Conservation (phyloP, 2,888 invertebrate genomes). For the Stegana nigrithorax region DNA sequence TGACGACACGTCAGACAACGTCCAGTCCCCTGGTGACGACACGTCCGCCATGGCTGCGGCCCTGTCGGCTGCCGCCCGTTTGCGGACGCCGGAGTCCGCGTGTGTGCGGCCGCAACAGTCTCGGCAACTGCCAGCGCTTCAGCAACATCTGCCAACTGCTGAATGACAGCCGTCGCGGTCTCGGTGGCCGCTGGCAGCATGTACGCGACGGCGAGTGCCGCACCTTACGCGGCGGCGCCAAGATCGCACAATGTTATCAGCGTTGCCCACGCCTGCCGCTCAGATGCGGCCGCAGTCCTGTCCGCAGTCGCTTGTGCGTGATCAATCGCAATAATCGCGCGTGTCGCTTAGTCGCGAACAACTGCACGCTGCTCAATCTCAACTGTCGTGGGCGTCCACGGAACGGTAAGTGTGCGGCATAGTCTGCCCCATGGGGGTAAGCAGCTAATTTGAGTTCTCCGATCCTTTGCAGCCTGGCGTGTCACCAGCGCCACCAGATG, state of each 20-base stretch:
- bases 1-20: background rate
- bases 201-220: constrained; percentile 33
- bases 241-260: constrained; percentile 19
- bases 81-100: constrained; percentile 37
- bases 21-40: too few species aligned
- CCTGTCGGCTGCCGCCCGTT: constrained; percentile 35
- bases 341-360: constrained; percentile 42
- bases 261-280: constrained; percentile 21
- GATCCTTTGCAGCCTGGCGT: constrained; percentile 37
- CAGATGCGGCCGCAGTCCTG: constrained; percentile 27
- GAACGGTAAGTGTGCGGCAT: constrained; percentile 38
- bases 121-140: constrained; percentile 40
- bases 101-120: constrained; percentile 37
- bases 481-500: constrained; percentile 35
- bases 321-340: constrained; percentile 27
- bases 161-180: background rate
- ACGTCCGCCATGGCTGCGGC: background rate
- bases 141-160: constrained; percentile 41
- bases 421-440: too few species aligned
- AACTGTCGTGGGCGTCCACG: constrained; percentile 38
- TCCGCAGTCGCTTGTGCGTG: constrained; percentile 37
- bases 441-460: background rate
- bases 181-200: constrained; percentile 23
- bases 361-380: constrained; percentile 41
- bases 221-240: constrained; percentile 22